Conservation (phyloP, 2,888 invertebrate genomes). For the Brachypterus glaber region DNA sequence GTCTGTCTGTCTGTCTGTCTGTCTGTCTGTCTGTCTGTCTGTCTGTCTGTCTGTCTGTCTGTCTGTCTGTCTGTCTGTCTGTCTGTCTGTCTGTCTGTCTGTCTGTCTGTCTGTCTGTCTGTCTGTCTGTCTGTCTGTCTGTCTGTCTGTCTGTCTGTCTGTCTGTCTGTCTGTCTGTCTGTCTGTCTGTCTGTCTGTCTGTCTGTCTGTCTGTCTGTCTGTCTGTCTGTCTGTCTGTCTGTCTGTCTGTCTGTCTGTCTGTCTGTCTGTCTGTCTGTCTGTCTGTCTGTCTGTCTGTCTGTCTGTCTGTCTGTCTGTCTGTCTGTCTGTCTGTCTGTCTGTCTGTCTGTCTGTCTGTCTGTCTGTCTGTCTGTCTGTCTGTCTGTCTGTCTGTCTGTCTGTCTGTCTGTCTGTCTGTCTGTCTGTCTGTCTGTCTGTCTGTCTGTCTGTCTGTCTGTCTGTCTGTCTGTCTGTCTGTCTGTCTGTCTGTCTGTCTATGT, state of each 20-base stretch:
- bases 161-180: conserved; percentile 20
- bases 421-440: conserved; percentile 6
- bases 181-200: conserved; percentile 19
- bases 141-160: conserved; percentile 33
- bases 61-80: conserved; percentile 20
- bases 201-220: conserved; percentile 20
- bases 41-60: no score
- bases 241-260: conserved; percentile 20
- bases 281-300: conserved; percentile 20
- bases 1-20: no score
- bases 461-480: conserved; percentile 6
- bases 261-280: conserved; percentile 20
- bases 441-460: conserved; percentile 6
- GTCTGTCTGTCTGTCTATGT: no score
- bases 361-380: conserved; percentile 20
- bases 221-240: conserved; percentile 20
- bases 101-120: conserved; percentile 21
- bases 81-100: conserved; percentile 21
- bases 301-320: conserved; percentile 20
- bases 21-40: no score
- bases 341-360: conserved; percentile 21
- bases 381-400: conserved; percentile 20
- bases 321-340: conserved; percentile 20
- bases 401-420: conserved; percentile 11
- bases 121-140: conserved; percentile 24